Evolutionary conservation across 2,113 vertebrate species (phyloP), one percentile per base, ranked within the genome.

Genomic region (Trochalopteron elliotii): DNA sequence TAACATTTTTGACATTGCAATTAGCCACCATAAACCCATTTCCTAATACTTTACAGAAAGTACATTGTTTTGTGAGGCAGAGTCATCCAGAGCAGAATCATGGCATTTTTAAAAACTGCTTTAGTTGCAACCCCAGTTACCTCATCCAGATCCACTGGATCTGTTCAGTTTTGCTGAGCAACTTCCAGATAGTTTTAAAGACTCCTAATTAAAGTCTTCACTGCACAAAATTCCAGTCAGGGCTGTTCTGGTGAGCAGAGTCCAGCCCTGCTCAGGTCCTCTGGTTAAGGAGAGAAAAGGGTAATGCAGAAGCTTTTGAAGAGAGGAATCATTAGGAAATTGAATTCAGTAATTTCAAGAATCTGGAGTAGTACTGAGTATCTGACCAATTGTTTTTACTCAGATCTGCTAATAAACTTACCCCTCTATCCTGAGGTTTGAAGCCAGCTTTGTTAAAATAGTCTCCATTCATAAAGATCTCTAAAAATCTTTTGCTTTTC

Each of bases 41-140:
- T n/a, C 79, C 83, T 94, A 87, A 79, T 42, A 55, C 22, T 86
- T 96, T 85, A 87, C 30, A 84, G 55, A 53, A 95, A 74, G 22
- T 60, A 35, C 47, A 57, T 68, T 84, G 7, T 72, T 81, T 44
- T 40, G 16, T 47, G 72, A 80, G 40, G 44, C 67, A 87, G 83
- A 83, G 9, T 76, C 42, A 76, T 64, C 87, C 37, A 28, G 12
- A 84, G 16, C 22, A 72, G 74, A 77, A 33, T 18, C 5, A 11
- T 5, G 9, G 22, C 79, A 31, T 50, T 89, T 95, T 96, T 55
- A 15, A 72, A 88, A 94, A n/a, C 17, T 71, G 37, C 15, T 94
- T 95, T 76, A 59, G 56, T 86, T 90, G 42, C 80, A 77, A 68
- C 59, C 78, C 79, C 40, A 61, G 40, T 53, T 72, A 55, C 27